Evolutionary conservation across 2,888 invertebrate species (phyloP), one percentile per base, ranked within the genome.

Genomic region (Nycteola revayana): DNA sequence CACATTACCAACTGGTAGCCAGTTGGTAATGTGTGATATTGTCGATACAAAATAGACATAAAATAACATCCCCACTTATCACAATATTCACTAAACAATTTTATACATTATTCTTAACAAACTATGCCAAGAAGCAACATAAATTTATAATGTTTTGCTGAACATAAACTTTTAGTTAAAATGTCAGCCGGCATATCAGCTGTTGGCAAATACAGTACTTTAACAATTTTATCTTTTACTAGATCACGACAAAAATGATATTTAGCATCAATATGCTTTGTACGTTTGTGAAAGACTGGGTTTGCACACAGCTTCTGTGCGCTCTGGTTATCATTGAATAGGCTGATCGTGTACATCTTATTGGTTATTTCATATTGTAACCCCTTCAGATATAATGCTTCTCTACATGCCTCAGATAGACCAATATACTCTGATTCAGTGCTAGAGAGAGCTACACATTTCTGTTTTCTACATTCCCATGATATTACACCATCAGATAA

Each of bases 381-480:
- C n/a, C 4, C 8, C 20, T 8, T 41, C 14, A 36, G 9, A 20
- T 37, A 37, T 3, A 32, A 17, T 7, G 28, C 28, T 32, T 37
- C 36, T 9, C 7, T 36, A 18, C 29, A 30, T 20, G 32, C 36
- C 18, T 36, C 36, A 18, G 36, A 24, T 28, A 34, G 9, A 33
- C 23, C 30, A 3, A 33, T 26, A 10, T 38, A 38, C 27, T 53
- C 44, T 9, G 37, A 17, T 24, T 37, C 32, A 10, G 29, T 41
- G 7, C 49, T 52, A 3, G 46, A 49, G 3, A 49, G 26, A 0
- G 43, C 45, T 18, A 47, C 37, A 47, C 37, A 36, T 33, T 30
- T 44, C 11, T 48, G 46, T 32, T 57, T 51, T 25, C 25, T 48
- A 24, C 21, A 20, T 40, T 40, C 49, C 42, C 39, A 51, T 24